Percentiles rank a stretch among this genome's conserved stretches.
phyloP scores from a whole-genome alignment of 2,888 invertebrate genomes.

The Amphipyra berbera region DNA sequence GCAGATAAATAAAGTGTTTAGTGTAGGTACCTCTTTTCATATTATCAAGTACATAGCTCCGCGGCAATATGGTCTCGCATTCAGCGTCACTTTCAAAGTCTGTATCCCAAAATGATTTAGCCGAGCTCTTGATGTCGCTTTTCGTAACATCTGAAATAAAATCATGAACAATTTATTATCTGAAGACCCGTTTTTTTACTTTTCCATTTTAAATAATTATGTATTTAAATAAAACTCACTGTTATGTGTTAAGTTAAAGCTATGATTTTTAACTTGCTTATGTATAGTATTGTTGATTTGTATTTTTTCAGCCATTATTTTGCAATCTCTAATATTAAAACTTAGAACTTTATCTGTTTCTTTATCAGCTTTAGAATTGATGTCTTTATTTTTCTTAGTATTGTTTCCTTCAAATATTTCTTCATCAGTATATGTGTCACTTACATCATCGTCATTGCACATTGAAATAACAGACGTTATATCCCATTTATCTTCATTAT shows the following conservation, averaged over 20 bases:
- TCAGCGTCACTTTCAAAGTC: constrained; percentile 81
- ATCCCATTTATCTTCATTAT: constrained; percentile 75
- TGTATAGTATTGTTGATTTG: constrained; percentile 3
- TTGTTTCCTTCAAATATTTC: constrained; percentile 71
- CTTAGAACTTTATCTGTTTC: constrained; percentile 23
- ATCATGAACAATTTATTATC: not conserved
- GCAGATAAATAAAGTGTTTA: not conserved
- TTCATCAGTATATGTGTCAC: constrained; percentile 85
- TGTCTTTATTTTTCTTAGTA: constrained; percentile 37
- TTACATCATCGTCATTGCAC: constrained; percentile 71
- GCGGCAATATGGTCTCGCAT: constrained; percentile 44
- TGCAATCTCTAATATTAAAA: constrained; percentile 26
- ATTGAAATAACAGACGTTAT: constrained; percentile 73
- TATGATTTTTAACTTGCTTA: constrained; percentile 25
- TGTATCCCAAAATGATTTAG: constrained; percentile 79
- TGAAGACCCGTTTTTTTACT: too few species aligned
- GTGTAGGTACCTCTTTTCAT: constrained; percentile 47
- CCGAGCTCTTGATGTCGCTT: constrained; percentile 58
- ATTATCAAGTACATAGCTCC: constrained; percentile 49
- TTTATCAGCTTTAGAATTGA: constrained; percentile 31
- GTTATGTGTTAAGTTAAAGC: constrained; percentile 22
- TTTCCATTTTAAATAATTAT: not conserved
- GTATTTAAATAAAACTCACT: constrained; percentile 27
- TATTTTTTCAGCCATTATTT: constrained; percentile 28
- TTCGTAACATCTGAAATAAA: constrained; percentile 51